phyloP scores from a whole-genome alignment of 1,140 invertebrate genomes.

The Bombus vancouverensis region DNA sequence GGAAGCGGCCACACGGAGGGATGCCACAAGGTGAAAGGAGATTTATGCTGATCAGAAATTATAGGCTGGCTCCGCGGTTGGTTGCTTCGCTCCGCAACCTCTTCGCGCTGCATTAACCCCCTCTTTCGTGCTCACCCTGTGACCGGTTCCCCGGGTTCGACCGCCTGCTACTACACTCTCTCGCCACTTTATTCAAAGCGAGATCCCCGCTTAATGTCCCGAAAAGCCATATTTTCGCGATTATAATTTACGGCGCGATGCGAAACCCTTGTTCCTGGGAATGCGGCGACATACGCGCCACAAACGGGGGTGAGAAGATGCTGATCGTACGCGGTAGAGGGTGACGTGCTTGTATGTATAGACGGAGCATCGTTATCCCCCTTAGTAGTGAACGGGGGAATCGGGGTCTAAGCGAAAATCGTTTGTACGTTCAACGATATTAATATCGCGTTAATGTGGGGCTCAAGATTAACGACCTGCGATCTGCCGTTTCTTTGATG shows the following conservation, averaged over 20 bases:
- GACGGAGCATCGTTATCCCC: background rate
- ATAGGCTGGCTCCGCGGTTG: constrained; percentile 68
- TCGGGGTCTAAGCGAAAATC: background rate
- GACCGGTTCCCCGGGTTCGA: background rate
- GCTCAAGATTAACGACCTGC: background rate
- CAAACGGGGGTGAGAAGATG: background rate
- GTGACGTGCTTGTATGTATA: background rate
- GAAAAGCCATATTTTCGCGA: constrained; percentile 75
- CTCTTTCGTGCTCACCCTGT: constrained; percentile 8
- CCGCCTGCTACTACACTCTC: constrained; percentile 12
- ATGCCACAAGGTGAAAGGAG: constrained; percentile 50
- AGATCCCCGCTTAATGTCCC: constrained; percentile 73
- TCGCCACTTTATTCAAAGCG: constrained; percentile 71
- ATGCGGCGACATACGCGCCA: background rate
- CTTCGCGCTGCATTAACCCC: constrained; percentile 66
- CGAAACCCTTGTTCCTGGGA: background rate
- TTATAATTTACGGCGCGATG: constrained; percentile 72
- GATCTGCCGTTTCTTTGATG: background rate
- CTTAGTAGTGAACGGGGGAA: too few relatives aligned
- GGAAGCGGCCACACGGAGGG: constrained; percentile 38
- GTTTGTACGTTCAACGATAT: background rate
- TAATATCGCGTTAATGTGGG: background rate
- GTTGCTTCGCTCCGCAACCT: constrained; percentile 60
- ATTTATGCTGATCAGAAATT: constrained; percentile 77
- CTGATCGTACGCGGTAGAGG: background rate